These are phyloP conservation scores for Heteronetta atricapilla DNA, from an alignment of 2,113 vertebrate genomes.

Conservation along the genomic window DNA sequence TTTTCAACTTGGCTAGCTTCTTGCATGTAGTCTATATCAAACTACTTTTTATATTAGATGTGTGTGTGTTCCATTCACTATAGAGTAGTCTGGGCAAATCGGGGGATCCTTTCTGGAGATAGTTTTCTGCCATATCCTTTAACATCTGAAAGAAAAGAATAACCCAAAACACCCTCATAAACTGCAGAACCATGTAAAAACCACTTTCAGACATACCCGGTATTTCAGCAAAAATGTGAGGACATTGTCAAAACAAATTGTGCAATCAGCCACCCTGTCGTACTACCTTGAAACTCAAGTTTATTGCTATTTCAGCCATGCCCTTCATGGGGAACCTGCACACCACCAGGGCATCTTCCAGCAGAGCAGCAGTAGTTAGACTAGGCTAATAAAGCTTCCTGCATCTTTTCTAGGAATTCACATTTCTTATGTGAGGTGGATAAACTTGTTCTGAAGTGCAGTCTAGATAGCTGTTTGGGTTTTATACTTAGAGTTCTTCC, in stretches of 20 bases:
- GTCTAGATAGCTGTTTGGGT: background rate
- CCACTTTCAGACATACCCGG: background rate
- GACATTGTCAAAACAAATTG: background rate
- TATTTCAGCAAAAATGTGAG: background rate
- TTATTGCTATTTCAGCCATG: background rate
- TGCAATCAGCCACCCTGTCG: background rate
- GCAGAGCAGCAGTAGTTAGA: background rate
- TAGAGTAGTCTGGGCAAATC: background rate
- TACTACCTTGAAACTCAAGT: background rate
- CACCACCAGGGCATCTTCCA: background rate
- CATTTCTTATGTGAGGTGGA: background rate
- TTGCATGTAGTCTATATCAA: background rate
- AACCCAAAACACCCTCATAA: background rate
- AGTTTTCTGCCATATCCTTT: background rate
- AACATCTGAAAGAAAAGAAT: background rate
- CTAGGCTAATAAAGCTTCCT: background rate
- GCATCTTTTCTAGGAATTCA: background rate
- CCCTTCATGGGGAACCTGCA: background rate
- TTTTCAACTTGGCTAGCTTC: background rate
- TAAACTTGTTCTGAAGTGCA: background rate
- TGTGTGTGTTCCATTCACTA: background rate
- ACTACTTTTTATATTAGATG: background rate
- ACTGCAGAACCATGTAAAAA: background rate
- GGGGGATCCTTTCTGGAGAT: background rate
- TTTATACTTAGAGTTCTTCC: background rate